Evolutionary conservation across 53 echinoderm and acorn worm genomes (phyloP), one percentile per base, ranked within the genome.

Genomic region (Echinarachnius parma): DNA sequence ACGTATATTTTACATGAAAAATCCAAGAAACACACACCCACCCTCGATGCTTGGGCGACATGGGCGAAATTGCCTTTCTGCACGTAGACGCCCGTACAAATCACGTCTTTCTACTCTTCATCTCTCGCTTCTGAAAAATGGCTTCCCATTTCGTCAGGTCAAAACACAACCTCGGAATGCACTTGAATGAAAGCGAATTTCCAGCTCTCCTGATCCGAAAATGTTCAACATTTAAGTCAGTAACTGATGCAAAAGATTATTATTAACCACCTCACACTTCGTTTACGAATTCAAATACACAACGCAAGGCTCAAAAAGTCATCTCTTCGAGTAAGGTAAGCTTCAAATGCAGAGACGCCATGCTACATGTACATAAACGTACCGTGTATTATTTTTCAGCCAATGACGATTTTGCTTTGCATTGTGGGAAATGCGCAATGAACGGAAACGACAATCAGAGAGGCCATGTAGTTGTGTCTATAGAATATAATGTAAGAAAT

Each of bases 131-230:
- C 46, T 14, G 5, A 66, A 63, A 66, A 66, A 66, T 66, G 66
- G 66, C 66, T 66, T 66, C 66, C 64, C 66, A 66, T 48, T 66
- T 66, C 66, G 66, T 48, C 29, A 15, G 48, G 47, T 66, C 66
- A 66, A 66, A 66, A 66, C 29, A 66, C 46, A n/a, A 27, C 28
- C 46, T 47, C 46, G 31, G 14, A 46, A 48, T 16, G 48, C 66
- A 46, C 15, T n/a, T n/a, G n/a, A n/a, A n/a, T n/a, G n/a, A n/a
- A n/a, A n/a, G n/a, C n/a, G n/a, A n/a, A n/a, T n/a, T n/a, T n/a
- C n/a, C n/a, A n/a, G n/a, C n/a, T n/a, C n/a, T n/a, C n/a, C n/a
- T n/a, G n/a, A n/a, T n/a, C n/a, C n/a, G n/a, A n/a, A n/a, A n/a
- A n/a, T n/a, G n/a, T n/a, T n/a, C n/a, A n/a, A n/a, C n/a, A n/a